Evolutionary conservation across 1,140 invertebrate genomes (phyloP).

Genomic region (Drosophila sulfurigaster): DNA sequence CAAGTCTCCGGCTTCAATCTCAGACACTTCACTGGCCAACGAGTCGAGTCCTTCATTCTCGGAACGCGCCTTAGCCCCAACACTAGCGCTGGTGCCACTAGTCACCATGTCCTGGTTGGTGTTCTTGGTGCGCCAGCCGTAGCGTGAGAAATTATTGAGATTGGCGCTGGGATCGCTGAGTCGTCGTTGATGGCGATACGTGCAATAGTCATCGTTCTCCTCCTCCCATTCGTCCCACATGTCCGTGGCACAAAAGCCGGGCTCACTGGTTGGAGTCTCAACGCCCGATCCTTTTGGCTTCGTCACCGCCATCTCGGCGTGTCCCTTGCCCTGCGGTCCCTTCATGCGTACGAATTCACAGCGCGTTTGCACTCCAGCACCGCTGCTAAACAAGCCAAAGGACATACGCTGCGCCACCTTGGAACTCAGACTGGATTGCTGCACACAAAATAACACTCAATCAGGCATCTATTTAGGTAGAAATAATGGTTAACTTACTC

Average conservation of each 20-base stretch:
- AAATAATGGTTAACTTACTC: constrained; percentile 88
- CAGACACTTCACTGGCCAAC: constrained; percentile 92
- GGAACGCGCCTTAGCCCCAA: constrained; percentile 91
- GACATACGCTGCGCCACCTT: constrained; percentile 98
- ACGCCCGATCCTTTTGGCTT: constrained; percentile 95
- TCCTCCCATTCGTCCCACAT: constrained; percentile 95
- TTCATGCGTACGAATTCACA: constrained; percentile 99
- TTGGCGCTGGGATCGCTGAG: constrained; percentile 97
- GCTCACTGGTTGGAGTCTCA: constrained; percentile 97
- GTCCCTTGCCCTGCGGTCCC: constrained; percentile 97
- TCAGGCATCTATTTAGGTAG: background rate
- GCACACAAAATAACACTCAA: constrained; percentile 24
- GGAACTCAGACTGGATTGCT: constrained; percentile 96
- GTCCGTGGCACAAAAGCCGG: constrained; percentile 92
- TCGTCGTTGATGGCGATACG: constrained; percentile 92
- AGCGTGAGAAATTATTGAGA: constrained; percentile 94
- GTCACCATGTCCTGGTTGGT: constrained; percentile 85
- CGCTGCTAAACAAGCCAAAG: constrained; percentile 94
- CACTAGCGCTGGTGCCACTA: constrained; percentile 67
- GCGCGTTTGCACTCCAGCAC: constrained; percentile 89
- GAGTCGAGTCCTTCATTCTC: constrained; percentile 96
- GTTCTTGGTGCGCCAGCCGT: constrained; percentile 91
- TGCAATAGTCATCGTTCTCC: constrained; percentile 93
- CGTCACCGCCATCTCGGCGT: constrained; percentile 99
- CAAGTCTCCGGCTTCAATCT: constrained; percentile 97